Evolutionary conservation across 2,888 invertebrate species (phyloP), one percentile per base, ranked within the genome.

Genomic region (Ichneumoninae sp.): DNA sequence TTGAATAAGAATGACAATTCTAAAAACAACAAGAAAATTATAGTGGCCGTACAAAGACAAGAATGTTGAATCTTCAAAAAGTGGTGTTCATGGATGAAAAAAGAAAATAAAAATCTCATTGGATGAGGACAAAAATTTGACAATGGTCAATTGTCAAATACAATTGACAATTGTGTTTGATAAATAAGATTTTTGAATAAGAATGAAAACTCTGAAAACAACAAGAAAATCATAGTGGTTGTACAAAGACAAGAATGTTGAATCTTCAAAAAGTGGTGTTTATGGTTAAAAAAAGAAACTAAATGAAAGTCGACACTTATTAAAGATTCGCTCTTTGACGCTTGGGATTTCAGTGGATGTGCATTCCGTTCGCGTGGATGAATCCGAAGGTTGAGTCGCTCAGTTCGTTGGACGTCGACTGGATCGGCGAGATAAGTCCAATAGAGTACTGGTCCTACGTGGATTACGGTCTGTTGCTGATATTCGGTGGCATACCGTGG

Each of bases 401-500:
- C 86, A 95, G 97, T 85, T 96, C 96, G 57, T 96, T 97, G 95
- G 96, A 97, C 36, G 96, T 97, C 75, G 98, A 98, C 92, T 98
- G 98, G 98, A 97, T 98, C 87, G 98, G 98, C 1, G 94, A 95
- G 75, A 95, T 98, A 13, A 95, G 96, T 0, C 94, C 96, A 0
- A 94, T 95, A 1, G 96, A 97, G 91, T 96, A 97, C 89, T 97
- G 97, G 95, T 96, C 95, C 89, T 99, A 99, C 93, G 90, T 98
- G 73, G 99, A 99, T 94, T 97, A 97, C 89, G 98, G 98, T 13
- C 94, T 99, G 89, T 95, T 99, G 89, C 95, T 99, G 82, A 95
- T 99, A 69, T 98, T 99, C 91, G 99, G 99, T 22, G 99, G 99
- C 63, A 99, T 99, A 89, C 99, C 99, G 0, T 99, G 99, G 98